Conservation (phyloP, 2,113 vertebrate species). For the Tiliqua scincoides region DNA sequence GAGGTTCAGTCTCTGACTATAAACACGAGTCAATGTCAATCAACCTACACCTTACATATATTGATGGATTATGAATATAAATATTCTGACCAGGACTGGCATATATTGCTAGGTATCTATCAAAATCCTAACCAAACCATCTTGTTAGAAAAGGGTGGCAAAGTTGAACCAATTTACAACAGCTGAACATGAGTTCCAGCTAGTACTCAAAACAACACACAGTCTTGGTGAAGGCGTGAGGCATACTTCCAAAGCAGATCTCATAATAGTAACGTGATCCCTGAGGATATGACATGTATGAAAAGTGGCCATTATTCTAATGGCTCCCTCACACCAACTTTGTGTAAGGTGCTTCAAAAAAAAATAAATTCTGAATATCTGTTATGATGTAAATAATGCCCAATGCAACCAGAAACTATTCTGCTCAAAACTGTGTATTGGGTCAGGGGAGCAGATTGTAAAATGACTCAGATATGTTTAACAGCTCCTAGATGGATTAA, state of each 20-base stretch:
- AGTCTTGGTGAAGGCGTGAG: neutral
- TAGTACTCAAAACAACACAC: neutral
- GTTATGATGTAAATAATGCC: neutral
- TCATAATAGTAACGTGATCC: neutral
- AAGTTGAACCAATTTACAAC: neutral
- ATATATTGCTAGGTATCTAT: neutral
- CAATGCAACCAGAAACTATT: neutral
- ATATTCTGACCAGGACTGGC: neutral
- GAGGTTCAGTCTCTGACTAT: neutral
- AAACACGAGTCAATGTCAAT: neutral
- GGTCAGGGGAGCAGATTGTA: constrained; percentile 19
- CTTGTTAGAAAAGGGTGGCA: neutral
- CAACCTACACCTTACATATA: neutral
- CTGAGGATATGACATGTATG: neutral
- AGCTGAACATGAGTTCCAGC: neutral
- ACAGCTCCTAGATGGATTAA: constrained; percentile 9
- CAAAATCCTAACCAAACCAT: neutral
- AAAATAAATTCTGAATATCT: neutral
- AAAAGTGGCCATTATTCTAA: constrained; percentile 15
- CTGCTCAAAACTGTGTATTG: neutral
- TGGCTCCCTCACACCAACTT: neutral
- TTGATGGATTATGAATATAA: neutral
- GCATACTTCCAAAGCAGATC: neutral
- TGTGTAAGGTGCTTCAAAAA: neutral
- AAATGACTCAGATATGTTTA: constrained; percentile 8